Conservation (phyloP, 2,888 invertebrate genomes). For the Nomada ruficornis region DNA sequence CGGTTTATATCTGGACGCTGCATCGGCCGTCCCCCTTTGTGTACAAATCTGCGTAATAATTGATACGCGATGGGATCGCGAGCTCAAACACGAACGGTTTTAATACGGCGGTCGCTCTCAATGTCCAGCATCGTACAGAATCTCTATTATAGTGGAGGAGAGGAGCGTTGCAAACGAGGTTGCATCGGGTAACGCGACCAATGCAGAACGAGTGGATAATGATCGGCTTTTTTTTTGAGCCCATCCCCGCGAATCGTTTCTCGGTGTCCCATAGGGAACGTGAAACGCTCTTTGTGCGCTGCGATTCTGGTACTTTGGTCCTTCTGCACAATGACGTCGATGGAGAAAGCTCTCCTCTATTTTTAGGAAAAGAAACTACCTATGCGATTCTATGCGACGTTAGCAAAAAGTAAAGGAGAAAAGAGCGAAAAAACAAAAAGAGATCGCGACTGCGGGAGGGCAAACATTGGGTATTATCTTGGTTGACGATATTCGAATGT, state of each 20-base stretch:
- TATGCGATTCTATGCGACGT: conserved; percentile 14
- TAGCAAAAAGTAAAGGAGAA: conserved; percentile 4
- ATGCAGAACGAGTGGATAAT: conserved; percentile 70
- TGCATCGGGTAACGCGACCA: conserved; percentile 71
- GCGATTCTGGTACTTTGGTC: conserved; percentile 66
- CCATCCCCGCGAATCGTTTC: conserved; percentile 60
- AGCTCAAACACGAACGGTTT: conserved; percentile 67
- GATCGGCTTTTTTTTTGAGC: conserved; percentile 69
- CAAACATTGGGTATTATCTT: conserved; percentile 17
- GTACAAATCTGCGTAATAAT: conserved; percentile 72
- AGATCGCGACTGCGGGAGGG: background rate
- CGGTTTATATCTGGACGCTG: conserved; percentile 56
- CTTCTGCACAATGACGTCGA: conserved; percentile 61
- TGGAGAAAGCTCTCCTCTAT: conserved; percentile 31
- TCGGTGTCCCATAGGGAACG: conserved; percentile 70
- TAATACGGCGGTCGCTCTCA: conserved; percentile 64
- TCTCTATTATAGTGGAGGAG: conserved; percentile 68
- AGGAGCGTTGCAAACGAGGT: conserved; percentile 66
- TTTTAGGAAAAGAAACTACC: conserved; percentile 37
- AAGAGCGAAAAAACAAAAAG: background rate
- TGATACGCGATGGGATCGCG: conserved; percentile 69
- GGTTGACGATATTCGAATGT: conserved; percentile 3
- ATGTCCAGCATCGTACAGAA: conserved; percentile 63
- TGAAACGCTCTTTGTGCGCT: conserved; percentile 67
- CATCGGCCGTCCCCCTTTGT: conserved; percentile 62